phyloP scores from a whole-genome alignment of 2,797 vertebrate species.

The Perodicticus potto region DNA sequence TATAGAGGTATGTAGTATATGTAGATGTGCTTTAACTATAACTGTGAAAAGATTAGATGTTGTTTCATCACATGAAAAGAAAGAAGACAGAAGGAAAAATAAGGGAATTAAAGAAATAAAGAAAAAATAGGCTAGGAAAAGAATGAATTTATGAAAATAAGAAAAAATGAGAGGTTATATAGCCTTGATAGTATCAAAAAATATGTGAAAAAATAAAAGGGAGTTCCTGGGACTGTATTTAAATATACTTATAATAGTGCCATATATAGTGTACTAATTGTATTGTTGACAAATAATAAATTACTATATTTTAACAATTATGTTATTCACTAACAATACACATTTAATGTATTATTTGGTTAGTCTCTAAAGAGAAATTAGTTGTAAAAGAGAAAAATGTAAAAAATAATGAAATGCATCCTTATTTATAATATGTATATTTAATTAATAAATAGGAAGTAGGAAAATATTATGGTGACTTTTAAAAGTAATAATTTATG shows the following conservation, averaged over 20 bases:
- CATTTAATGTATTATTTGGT: neutral
- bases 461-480: neutral
- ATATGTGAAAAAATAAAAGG: neutral
- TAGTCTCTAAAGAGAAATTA: neutral
- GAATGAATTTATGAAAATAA: neutral
- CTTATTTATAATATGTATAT: neutral
- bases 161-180: neutral
- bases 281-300: conserved; percentile 15
- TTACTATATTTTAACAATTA: neutral
- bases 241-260: neutral
- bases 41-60: neutral
- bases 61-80: neutral
- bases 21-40: neutral
- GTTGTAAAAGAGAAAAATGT: neutral
- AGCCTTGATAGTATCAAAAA: neutral
- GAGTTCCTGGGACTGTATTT: neutral
- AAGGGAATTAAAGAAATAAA: neutral
- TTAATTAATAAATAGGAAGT: neutral
- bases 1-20: neutral
- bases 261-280: neutral
- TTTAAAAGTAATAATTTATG: conserved; percentile 19
- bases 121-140: neutral
- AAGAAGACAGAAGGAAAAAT: neutral
- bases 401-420: neutral
- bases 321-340: neutral